Evolutionary conservation across 2,113 vertebrate species (phyloP), one percentile per base, ranked within the genome.

Genomic region (Alligator mississippiensis): DNA sequence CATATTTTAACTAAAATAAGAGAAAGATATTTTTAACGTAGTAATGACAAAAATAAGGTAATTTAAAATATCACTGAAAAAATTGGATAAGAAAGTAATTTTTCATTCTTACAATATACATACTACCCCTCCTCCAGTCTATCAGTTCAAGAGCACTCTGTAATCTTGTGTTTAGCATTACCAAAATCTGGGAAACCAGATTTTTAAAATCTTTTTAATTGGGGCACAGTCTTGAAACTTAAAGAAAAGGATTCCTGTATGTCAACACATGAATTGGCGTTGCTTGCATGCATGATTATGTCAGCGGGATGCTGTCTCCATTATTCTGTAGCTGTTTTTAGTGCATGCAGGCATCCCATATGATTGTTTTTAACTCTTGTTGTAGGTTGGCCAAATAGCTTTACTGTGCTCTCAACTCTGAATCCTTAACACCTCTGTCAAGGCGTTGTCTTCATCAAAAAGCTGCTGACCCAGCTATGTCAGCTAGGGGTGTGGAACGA

Each of bases 241-340:
- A 85, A 30, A 87, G 70, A 84, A 77, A 75, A 93, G 80, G 94
- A 95, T 93, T 95, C 87, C 19, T 83, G 58, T 38, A 28, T 88
- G 74, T 95, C 90, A 97, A 70, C 74, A 18, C 13, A 68, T 6
- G 9, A 90, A 87, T 15, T 94, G 38, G 72, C 74, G 82, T 90
- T 82, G 75, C 28, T 92, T 84, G 85, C 84, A 80, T 79, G 66
- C 57, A 7, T 90, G 88, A 91, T 74, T 74, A 74, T 22, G 24
- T 74, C 47, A 74, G 70, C 38, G 70, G 21, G 47, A 74, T 88
- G 92, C 82, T 96, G 93, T 80, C 64, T 88, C 79, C 88, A 58
- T 63, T 88, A 25, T 60, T 92, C 84, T 64, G 58, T 54, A 94
- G 79, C 5, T 4, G 2, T 80, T 76, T 88, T 91, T 90, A 83